Percentiles rank a stretch among this genome's conserved stretches.
phyloP scores from a whole-genome alignment of 2,888 invertebrate genomes.

The Punctoribates punctum region DNA sequence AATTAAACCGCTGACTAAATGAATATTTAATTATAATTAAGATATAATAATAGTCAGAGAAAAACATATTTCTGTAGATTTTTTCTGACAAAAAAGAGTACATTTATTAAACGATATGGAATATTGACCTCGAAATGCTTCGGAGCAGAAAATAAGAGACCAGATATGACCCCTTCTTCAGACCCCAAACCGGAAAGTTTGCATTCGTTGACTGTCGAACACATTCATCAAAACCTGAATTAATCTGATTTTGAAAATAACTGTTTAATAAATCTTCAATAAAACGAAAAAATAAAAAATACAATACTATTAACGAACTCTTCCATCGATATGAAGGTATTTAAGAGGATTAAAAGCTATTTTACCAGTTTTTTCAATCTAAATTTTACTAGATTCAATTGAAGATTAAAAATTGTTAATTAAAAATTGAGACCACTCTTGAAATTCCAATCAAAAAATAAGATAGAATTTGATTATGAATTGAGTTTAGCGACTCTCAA shows the following conservation, averaged over 20 bases:
- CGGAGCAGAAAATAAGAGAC: neutral
- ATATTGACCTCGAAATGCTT: constrained; percentile 9
- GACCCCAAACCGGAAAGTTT: neutral
- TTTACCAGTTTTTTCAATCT: too few relatives aligned
- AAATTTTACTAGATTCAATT: too few relatives aligned
- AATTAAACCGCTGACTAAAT: neutral
- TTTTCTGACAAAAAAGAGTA: neutral
- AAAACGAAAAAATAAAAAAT: too few relatives aligned
- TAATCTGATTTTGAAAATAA: neutral
- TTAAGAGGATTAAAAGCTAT: too few relatives aligned
- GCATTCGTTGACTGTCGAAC: neutral
- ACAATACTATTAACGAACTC: too few relatives aligned
- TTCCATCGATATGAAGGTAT: too few relatives aligned
- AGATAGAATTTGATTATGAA: too few relatives aligned
- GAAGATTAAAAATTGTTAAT: too few relatives aligned
- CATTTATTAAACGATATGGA: neutral
- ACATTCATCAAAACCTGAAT: neutral
- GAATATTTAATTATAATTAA: neutral
- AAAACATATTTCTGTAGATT: neutral
- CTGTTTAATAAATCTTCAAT: neutral
- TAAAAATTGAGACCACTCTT: too few relatives aligned
- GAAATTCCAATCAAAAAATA: too few relatives aligned
- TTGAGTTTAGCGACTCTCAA: neutral
- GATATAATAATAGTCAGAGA: neutral
- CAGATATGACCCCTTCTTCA: neutral